A percentile compares a stretch with the other conserved stretches of the same genome.
Conservation (phyloP, 2,113 vertebrate species). For the Periophthalmus modestus region DNA sequence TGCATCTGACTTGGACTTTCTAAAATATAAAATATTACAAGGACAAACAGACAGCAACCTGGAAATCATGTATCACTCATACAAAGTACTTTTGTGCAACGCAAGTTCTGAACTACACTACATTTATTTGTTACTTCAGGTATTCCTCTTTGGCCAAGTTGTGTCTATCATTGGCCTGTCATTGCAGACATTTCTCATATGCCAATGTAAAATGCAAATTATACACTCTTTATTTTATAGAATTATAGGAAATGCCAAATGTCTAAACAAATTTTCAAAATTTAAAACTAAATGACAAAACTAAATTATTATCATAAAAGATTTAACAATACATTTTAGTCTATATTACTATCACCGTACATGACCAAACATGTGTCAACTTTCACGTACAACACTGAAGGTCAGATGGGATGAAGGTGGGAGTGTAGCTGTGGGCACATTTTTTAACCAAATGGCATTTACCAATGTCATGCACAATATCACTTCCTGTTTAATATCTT, state of each 20-base stretch:
- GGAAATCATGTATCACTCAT: too few relatives aligned
- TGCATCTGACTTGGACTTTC: constrained; percentile 2
- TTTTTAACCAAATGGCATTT: constrained; percentile 1
- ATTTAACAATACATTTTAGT: too few relatives aligned
- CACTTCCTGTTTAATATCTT: constrained; percentile 4
- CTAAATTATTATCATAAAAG: not conserved
- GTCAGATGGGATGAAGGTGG: not conserved
- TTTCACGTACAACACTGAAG: too few relatives aligned
- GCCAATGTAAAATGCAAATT: too few relatives aligned
- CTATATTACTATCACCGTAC: too few relatives aligned
- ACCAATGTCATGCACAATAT: not conserved
- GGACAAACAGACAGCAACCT: not conserved
- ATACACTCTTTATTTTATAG: too few relatives aligned
- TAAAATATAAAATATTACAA: not conserved
- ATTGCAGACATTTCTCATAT: too few relatives aligned
- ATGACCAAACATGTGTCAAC: too few relatives aligned
- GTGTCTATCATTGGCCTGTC: too few relatives aligned
- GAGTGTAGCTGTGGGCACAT: not conserved
- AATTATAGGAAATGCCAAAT: not conserved
- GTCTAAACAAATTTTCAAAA: not conserved
- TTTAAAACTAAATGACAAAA: not conserved
- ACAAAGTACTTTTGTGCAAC: too few relatives aligned
- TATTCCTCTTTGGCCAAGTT: not conserved
- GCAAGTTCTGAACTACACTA: too few relatives aligned
- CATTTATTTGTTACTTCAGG: not conserved